Conservation (phyloP, 2,113 vertebrate species). For the Gambusia affinis region DNA sequence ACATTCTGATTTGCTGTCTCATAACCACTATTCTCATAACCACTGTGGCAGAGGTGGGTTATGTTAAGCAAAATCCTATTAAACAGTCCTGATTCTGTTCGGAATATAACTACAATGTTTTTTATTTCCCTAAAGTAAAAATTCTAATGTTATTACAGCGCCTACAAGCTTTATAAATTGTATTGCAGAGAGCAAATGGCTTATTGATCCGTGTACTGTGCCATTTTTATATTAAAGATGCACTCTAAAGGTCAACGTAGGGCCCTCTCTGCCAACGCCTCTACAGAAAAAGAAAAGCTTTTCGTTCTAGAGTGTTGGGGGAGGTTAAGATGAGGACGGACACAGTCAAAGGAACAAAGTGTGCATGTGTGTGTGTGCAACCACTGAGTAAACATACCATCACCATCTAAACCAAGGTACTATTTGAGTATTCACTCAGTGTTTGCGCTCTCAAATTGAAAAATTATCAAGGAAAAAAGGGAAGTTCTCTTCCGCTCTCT, state of each 20-base stretch:
- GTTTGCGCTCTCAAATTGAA: conserved; percentile 88
- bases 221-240: conserved; percentile 77
- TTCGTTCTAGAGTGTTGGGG: conserved; percentile 17
- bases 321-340: conserved; percentile 13
- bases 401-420: conserved; percentile 68
- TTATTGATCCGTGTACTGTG: conserved; percentile 77
- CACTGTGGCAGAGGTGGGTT: conserved; percentile 29
- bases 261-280: conserved; percentile 51
- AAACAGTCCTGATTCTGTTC: conserved; percentile 32
- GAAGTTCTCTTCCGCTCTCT: conserved; percentile 56
- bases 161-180: conserved; percentile 71
- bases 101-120: conserved; percentile 41
- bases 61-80: conserved; percentile 41
- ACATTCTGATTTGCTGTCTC: conserved; percentile 7
- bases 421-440: conserved; percentile 82
- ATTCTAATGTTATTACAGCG: conserved; percentile 65
- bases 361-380: conserved; percentile 24
- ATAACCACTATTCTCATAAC: conserved; percentile 7
- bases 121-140: conserved; percentile 45
- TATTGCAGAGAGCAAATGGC: conserved; percentile 72
- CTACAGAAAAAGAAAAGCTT: conserved; percentile 56
- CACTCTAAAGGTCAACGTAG: conserved; percentile 71
- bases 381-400: conserved; percentile 52
- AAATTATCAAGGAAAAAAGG: conserved; percentile 84
- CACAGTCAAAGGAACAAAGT: conserved; percentile 18